phyloP scores from a whole-genome alignment of 2,113 vertebrate genomes.

The Menidia beryllina region DNA sequence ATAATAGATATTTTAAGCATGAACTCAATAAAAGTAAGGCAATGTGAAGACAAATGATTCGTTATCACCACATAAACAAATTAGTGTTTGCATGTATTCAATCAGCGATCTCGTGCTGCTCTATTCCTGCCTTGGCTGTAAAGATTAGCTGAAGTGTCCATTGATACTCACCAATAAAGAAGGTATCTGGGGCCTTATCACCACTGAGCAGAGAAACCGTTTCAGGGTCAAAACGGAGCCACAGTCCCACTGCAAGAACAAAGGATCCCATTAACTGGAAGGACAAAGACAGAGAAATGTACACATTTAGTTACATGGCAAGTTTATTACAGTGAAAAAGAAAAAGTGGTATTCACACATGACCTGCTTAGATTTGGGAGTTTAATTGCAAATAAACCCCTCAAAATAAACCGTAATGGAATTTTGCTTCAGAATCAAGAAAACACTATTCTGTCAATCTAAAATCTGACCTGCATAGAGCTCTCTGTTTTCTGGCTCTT shows the following conservation, averaged over 20 bases:
- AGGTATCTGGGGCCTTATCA: conserved; percentile 87
- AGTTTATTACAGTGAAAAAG: neutral
- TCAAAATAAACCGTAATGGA: neutral
- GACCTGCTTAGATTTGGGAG: neutral
- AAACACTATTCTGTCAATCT: conserved; percentile 3
- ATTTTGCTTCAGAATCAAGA: conserved; percentile 24
- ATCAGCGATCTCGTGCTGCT: neutral
- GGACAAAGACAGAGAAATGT: conserved; percentile 12
- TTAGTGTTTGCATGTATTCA: neutral
- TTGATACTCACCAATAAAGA: conserved; percentile 91
- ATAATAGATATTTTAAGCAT: conserved; percentile 1
- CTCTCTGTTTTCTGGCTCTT: conserved; percentile 19
- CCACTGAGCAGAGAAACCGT: conserved; percentile 86
- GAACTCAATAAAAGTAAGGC: neutral
- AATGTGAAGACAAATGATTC: neutral
- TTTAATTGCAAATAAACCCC: neutral
- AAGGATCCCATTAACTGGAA: conserved; percentile 89
- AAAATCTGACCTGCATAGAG: conserved; percentile 1
- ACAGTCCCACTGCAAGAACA: conserved; percentile 92
- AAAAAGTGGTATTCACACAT: neutral
- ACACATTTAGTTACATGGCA: neutral
- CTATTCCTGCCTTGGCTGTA: neutral
- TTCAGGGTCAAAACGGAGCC: conserved; percentile 90
- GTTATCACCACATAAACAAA: neutral
- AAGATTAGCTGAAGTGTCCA: neutral